Conservation (phyloP, 2,797 vertebrate genomes). For the Paguma larvata region DNA sequence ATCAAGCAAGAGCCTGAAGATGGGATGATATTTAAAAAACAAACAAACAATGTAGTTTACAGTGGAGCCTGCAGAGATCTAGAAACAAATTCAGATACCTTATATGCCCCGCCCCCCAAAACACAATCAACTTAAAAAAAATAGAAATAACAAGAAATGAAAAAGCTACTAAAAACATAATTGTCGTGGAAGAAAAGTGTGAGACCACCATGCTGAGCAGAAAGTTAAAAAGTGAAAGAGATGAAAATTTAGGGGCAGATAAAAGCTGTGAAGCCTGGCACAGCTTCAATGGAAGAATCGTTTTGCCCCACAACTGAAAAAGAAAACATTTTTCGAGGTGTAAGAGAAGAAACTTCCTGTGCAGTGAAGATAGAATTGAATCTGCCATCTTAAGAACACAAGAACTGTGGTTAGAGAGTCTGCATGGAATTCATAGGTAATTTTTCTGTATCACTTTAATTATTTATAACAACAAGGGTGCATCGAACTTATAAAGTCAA, state of each 20-base stretch:
- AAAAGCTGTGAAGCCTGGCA: neutral
- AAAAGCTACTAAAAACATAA: neutral
- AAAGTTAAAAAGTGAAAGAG: neutral
- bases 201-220: neutral
- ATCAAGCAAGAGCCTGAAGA: neutral
- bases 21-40: neutral
- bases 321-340: neutral
- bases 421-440: neutral
- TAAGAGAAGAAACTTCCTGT: neutral
- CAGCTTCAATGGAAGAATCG: neutral
- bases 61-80: no score
- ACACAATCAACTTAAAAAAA: neutral
- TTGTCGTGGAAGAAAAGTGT: neutral
- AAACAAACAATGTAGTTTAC: neutral
- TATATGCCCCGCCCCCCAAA: neutral
- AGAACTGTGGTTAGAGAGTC: neutral
- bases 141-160: neutral
- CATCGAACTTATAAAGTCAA: neutral
- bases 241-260: neutral
- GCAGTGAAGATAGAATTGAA: neutral
- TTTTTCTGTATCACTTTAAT: neutral
- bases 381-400: neutral
- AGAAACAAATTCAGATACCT: neutral
- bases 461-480: neutral
- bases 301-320: neutral